Base-by-base conservation (phyloP, 2,888 invertebrate genomes). In the Plebejus argus region DNA sequence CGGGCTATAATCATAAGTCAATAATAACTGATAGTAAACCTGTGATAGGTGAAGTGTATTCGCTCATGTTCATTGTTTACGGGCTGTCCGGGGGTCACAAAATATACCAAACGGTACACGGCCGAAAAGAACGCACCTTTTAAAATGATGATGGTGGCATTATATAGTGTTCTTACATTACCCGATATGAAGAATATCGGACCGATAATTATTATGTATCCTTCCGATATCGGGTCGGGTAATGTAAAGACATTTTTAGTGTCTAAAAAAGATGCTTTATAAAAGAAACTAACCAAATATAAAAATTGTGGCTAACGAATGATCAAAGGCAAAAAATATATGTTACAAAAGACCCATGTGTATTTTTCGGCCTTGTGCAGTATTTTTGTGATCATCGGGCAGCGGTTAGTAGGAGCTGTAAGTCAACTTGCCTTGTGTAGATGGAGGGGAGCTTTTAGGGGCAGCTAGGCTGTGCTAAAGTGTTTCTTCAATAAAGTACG, bases 401-500 rank as follows among this genome's bases (percentile, higher is more conserved):
- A 77, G 58, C 70, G 49, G 76, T 20, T 77, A 82, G 78, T 82
- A 71, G 81, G 83, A 82, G 85, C 82, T 84, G 84, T 84, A 81
- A 83, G 78, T 79, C 79, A 88, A 88, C 88, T 85, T 86, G 91
- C 90, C 90, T 90, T 88, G 89, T 84, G 88, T 82, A 80, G 85
- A 23, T 84, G 84, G 86, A 87, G 86, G 86, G 75, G 82, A 83
- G 91, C 90, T 89, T 89, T 86, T 90, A 91, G 90, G 86, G 83
- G 86, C 91, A 91, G 93, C 92, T 92, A 92, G 93, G 90, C 92
- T 93, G 92, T 91, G 91, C 90, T 90, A 86, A 88, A 89, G 89
- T 88, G 89, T 90, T 92, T 92, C 91, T 90, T 90, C 89, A 93
- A 92, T 93, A 93, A 92, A 93, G 82, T 91, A 90, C 86, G 88